Evolutionary conservation across 2,888 invertebrate species (phyloP), one percentile per base, ranked within the genome.

Genomic region (Phasia obesa): DNA sequence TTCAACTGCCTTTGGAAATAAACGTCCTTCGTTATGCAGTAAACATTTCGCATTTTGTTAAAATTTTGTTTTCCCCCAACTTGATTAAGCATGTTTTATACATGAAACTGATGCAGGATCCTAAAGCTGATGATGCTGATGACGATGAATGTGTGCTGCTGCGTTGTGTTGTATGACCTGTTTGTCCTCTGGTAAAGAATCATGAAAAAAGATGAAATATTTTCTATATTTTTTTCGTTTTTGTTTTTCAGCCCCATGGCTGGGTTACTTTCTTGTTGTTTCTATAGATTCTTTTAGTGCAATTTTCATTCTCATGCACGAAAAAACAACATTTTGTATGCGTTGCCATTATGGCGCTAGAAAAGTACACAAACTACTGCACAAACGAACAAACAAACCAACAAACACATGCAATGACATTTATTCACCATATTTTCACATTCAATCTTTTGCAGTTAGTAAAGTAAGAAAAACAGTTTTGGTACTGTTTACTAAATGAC

Each of bases 171-270:
- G 69, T 55, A 77, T 77, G 89, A 89, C 90, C 89, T 90, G 89
- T 89, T 89, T 88, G 89, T 90, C 90, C 90, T 90, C 89, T 88
- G 88, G 87, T 88, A 88, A 77, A 15, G 44, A 70, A 27, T 55
- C 69, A 42, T 49, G n/a, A 55, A 31, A 51, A 31, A 25, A 42
- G 65, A 83, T 88, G 87, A 89, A 89, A 90, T 89, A 89, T 89
- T 89, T 88, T 80, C 80, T 78, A 85, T 85, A 86, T 84, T 82
- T 85, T 85, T 38, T 51, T 67, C 38, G 55, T 19, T 55, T 31
- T 21, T 53, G 38, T 38, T 75, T 79, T 83, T 60, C 70, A 76
- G 83, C 80, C 83, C 83, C 75, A 76, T 83, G 83, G 71, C 75
- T 71, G 69, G 31, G 31, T 69, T 55, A 49, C 51, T 76, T 74